Evolutionary conservation across 2,113 vertebrate species (phyloP).

Genomic region (Camelus dromedarius): DNA sequence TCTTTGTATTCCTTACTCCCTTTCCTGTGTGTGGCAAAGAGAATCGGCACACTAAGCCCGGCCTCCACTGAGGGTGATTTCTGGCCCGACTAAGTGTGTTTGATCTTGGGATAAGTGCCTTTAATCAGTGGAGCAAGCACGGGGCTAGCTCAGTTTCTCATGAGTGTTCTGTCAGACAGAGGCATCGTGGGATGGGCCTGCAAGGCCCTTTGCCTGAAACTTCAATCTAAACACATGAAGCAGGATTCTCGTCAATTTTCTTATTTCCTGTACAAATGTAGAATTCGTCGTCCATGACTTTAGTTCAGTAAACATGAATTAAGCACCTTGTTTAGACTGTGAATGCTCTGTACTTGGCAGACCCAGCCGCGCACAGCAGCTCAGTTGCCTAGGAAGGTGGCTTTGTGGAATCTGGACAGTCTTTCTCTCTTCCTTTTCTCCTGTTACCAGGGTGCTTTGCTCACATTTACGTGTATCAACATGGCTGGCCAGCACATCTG

Average conservation of each 20-base stretch:
- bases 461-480: not conserved
- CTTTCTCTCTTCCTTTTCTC: not conserved
- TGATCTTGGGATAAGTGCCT: not conserved
- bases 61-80: not conserved
- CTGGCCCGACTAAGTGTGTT: not conserved
- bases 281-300: not conserved
- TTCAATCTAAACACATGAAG: not conserved
- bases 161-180: not conserved
- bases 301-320: not conserved
- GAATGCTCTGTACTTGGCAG: not conserved
- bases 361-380: not conserved
- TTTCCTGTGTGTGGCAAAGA: not conserved
- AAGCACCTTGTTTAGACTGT: not conserved
- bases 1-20: not conserved
- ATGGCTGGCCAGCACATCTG: not conserved
- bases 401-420: accelerated
- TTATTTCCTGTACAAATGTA: conserved; percentile 1
- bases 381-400: not conserved
- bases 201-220: not conserved
- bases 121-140: not conserved
- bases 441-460: not conserved
- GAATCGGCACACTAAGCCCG: not conserved
- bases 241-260: not conserved
- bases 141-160: not conserved
- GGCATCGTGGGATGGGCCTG: not conserved